A percentile compares a stretch with the other conserved stretches of the same genome.
Evolutionary conservation across 2,797 vertebrate species (phyloP).

Genomic region (Clarias platycephalus): DNA sequence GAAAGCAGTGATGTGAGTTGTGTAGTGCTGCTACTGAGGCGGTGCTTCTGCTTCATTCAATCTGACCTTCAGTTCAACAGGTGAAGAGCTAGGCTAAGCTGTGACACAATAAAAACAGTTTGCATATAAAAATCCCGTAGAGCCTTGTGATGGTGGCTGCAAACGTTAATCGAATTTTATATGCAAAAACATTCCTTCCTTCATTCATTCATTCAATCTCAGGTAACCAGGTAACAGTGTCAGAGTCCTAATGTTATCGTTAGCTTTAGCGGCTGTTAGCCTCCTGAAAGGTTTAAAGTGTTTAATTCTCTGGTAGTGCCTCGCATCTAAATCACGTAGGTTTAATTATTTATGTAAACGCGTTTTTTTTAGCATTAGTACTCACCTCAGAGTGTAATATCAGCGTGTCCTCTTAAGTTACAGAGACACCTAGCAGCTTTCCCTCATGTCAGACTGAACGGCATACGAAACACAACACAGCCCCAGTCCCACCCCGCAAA

Average conservation of each 20-base stretch:
- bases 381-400: conserved; percentile 6
- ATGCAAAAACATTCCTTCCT: neutral
- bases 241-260: neutral
- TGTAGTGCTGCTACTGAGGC: conserved; percentile 4
- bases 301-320: neutral
- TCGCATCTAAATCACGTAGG: neutral
- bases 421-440: conserved; percentile 15
- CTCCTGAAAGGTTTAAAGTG: neutral
- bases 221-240: neutral
- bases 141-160: neutral
- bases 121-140: neutral
- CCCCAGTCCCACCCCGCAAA: conserved; percentile 47
- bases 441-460: conserved; percentile 29
- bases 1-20: neutral
- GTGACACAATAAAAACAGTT: neutral
- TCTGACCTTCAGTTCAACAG: conserved; percentile 40
- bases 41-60: conserved; percentile 24
- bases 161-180: neutral
- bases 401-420: neutral
- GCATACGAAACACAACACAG: conserved; percentile 59
- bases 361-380: neutral
- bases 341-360: neutral
- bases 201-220: neutral
- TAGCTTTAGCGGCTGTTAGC: conserved; percentile 18
- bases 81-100: conserved; percentile 13